Percentiles rank a stretch among this genome's conserved stretches.
Conservation (phyloP, 2,888 invertebrate species). For the Sphinx pinastri region DNA sequence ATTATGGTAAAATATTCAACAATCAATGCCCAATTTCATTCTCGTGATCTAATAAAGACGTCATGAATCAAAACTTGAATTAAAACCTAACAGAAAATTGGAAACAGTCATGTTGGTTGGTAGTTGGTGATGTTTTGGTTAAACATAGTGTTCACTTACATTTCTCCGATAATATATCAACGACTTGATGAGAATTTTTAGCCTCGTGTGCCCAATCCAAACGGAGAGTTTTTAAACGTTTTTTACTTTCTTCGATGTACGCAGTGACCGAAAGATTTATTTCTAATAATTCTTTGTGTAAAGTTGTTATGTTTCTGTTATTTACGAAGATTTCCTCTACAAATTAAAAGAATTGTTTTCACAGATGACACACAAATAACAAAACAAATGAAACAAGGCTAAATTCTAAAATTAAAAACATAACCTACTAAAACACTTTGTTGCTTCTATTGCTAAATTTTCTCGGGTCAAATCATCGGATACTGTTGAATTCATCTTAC, state of each 20-base stretch:
- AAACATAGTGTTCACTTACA: constrained; percentile 51
- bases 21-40: too few species aligned
- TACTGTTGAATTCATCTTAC: constrained; percentile 79
- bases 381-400: constrained; percentile 60
- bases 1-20: too few species aligned
- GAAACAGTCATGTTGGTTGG: too few species aligned
- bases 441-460: constrained; percentile 66
- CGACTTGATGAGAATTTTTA: constrained; percentile 66
- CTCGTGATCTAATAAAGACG: too few species aligned
- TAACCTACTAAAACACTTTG: constrained; percentile 77
- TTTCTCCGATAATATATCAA: constrained; percentile 66
- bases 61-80: too few species aligned
- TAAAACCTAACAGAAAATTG: too few species aligned
- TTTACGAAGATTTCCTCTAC: constrained; percentile 73
- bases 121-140: too few species aligned
- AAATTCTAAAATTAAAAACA: constrained; percentile 63
- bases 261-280: constrained; percentile 75
- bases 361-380: constrained; percentile 31
- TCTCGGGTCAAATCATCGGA: constrained; percentile 71
- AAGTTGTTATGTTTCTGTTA: constrained; percentile 61
- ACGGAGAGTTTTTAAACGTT: constrained; percentile 59
- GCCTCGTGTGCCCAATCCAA: constrained; percentile 66
- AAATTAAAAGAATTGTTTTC: constrained; percentile 50
- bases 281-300: constrained; percentile 73
- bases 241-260: constrained; percentile 73